Conservation (phyloP, 2,888 invertebrate species). For the Petrolisthes cinctipes region DNA sequence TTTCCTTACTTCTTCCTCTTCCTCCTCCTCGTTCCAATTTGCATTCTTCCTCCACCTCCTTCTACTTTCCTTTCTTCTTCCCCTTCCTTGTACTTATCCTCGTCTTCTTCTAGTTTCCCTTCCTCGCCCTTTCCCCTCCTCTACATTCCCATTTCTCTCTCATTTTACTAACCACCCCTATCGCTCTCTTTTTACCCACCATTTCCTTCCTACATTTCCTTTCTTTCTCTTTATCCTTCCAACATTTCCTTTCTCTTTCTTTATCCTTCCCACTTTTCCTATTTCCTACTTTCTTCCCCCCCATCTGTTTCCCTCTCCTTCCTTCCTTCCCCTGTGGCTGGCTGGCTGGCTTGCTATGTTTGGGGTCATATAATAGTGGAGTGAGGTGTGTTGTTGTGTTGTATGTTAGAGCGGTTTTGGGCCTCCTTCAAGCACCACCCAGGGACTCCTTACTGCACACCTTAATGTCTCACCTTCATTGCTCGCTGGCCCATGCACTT, state of each 20-base stretch:
- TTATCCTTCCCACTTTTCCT: background rate
- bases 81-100: background rate
- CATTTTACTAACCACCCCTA: background rate
- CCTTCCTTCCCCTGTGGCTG: background rate
- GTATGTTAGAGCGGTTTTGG: no score
- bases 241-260: background rate
- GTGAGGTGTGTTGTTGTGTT: no score
- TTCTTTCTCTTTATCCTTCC: background rate
- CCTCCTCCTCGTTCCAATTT: background rate
- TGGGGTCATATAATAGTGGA: no score
- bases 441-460: no score
- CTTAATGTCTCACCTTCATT: no score
- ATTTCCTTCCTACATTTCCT: background rate
- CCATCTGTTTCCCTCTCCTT: background rate
- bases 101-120: background rate
- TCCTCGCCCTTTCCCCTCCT: background rate
- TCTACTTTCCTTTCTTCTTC: conserved; percentile 3
- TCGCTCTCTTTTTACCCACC: background rate
- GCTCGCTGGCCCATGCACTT: no score
- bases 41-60: background rate
- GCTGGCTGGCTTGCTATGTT: no score
- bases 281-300: background rate
- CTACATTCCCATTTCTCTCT: background rate
- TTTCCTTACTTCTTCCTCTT: background rate
- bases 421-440: no score